Percentiles rank a stretch among this genome's conserved stretches.
Conservation (phyloP, 2,888 invertebrate genomes). For the Diaphora mendica region DNA sequence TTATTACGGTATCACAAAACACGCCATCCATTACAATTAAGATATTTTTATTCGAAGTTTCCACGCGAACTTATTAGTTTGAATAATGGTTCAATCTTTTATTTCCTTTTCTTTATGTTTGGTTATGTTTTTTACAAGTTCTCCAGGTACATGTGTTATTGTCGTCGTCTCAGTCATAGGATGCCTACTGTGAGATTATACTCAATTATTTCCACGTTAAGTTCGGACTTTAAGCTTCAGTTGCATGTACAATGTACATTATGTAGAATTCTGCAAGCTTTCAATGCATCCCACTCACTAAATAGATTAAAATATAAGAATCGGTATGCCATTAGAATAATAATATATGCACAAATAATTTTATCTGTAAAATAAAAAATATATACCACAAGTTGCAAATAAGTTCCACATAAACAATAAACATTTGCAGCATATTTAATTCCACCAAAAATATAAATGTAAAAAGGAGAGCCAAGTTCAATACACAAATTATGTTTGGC, state of each 20-base stretch:
- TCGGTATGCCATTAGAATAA: too few species aligned
- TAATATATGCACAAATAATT: too few species aligned
- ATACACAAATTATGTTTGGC: too few species aligned
- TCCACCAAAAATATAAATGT: too few species aligned
- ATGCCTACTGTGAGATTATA: background rate
- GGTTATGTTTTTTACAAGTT: background rate
- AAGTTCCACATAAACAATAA: too few species aligned
- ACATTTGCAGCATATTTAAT: too few species aligned
- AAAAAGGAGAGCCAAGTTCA: too few species aligned
- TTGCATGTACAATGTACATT: too few species aligned
- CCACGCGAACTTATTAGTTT: constrained; percentile 72
- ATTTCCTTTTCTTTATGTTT: constrained; percentile 31
- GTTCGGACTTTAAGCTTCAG: too few species aligned
- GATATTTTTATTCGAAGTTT: constrained; percentile 79
- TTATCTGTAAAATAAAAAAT: too few species aligned
- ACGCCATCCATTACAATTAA: constrained; percentile 78
- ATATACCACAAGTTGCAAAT: too few species aligned
- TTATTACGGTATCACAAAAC: constrained; percentile 79
- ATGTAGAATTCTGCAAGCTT: background rate
- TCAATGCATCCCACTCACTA: background rate
- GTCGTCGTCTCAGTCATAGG: background rate
- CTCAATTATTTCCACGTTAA: background rate
- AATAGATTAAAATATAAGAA: too few species aligned
- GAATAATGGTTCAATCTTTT: constrained; percentile 44
- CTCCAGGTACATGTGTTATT: background rate